Evolutionary conservation across 2,797 vertebrate species (phyloP), one percentile per base, ranked within the genome.

Genomic region (Pseudochirops cupreus): DNA sequence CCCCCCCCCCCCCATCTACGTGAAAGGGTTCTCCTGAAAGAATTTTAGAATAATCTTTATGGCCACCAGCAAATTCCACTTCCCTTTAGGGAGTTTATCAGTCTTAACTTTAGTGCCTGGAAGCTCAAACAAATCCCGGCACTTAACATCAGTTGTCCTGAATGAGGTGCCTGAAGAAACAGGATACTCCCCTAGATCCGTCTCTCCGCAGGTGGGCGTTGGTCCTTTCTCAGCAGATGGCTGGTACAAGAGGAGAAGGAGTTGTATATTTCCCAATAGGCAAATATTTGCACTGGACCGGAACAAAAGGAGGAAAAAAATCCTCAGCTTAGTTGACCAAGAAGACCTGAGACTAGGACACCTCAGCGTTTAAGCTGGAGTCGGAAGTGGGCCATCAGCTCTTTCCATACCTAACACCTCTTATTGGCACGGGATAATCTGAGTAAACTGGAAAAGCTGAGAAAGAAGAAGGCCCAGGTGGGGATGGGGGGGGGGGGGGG

Each of bases 211-310:
- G 96, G 94, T 97, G 97, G 99, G 99, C 93, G 98, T 99, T 98
- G 98, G 97, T 98, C 97, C 74, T 93, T 92, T 97, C 59, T 91
- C 96, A 98, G 97, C 99, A 99, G 98, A 98, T 99, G 99, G 98
- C 95, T 98, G 98, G 98, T 98, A 97, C 98, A 97, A 93, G 94
- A 97, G 97, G 98, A 97, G 96, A 97, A 74, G 87, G 93, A 97
- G 93, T 95, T 97, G 95, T 97, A 96, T 94, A 97, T 98, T 99
- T 98, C 97, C 96, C 97, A 96, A 14, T 97, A 97, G 90, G 93
- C 98, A 99, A 99, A 99, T 98, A 99, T 99, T 99, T 99, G 98
- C 87, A 0, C 96, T 97, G 97, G 96, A 97, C 96, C 97, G 94
- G 98, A 98, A 98, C 98, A 98, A 98, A 97, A 91, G 96, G 96